Evolutionary conservation across 2,888 invertebrate species (phyloP).

Genomic region (Malachius bipustulatus): DNA sequence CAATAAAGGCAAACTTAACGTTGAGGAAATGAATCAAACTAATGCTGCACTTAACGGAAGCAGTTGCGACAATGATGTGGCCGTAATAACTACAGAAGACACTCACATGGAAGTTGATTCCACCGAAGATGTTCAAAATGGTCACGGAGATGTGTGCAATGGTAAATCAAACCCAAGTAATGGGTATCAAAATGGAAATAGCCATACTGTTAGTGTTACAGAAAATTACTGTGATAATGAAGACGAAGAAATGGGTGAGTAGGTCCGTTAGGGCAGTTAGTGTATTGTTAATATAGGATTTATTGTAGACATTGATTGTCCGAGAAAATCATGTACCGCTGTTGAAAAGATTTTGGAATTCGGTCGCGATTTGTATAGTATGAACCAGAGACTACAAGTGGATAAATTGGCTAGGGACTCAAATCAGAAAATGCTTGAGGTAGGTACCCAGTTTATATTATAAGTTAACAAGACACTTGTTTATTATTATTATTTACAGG

Average conservation of each 20-base stretch:
- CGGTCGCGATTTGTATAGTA: conserved; percentile 84
- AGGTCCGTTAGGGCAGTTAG: too few relatives aligned
- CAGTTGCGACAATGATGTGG: conserved; percentile 25
- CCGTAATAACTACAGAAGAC: conserved; percentile 33
- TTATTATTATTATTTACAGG: too few relatives aligned
- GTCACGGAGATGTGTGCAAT: conserved; percentile 25
- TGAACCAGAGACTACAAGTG: conserved; percentile 74
- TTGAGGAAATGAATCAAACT: conserved; percentile 44
- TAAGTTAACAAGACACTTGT: too few relatives aligned
- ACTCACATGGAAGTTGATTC: conserved; percentile 46
- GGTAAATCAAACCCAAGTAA: conserved; percentile 32
- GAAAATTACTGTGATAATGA: conserved; percentile 51
- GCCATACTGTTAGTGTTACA: conserved; percentile 28
- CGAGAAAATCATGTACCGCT: conserved; percentile 38
- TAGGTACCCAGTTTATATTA: too few relatives aligned
- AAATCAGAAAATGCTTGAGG: conserved; percentile 87
- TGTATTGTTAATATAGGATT: too few relatives aligned
- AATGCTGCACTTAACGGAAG: conserved; percentile 39
- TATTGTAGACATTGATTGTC: too few relatives aligned
- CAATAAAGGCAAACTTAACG: conserved; percentile 22
- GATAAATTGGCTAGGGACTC: conserved; percentile 70
- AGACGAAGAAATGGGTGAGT: conserved; percentile 62
- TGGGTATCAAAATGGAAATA: conserved; percentile 51
- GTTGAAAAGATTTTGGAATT: conserved; percentile 91
- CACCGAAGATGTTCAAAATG: conserved; percentile 35